Evolutionary conservation across 2,888 invertebrate genomes (phyloP).

Genomic region (Venusia cambrica): DNA sequence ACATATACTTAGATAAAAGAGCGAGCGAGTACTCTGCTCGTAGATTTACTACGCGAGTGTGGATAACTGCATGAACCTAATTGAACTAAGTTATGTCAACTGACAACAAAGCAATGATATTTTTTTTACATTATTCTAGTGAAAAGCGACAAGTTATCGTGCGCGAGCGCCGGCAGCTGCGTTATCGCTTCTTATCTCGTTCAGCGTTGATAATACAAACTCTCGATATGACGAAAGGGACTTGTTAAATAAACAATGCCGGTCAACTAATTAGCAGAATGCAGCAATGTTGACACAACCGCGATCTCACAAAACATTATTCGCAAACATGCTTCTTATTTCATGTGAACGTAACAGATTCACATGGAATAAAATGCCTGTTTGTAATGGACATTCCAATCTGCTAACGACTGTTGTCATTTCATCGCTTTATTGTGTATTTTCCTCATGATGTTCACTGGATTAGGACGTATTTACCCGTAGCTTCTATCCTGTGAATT

Average conservation of each 20-base stretch:
- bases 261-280: slow-evolving; percentile 15
- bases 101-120: slow-evolving; percentile 19
- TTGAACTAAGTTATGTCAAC: too few relatives aligned
- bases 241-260: slow-evolving; percentile 40
- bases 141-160: slow-evolving; percentile 61
- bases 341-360: slow-evolving; percentile 5
- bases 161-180: slow-evolving; percentile 60
- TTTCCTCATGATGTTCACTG: slow-evolving; percentile 5
- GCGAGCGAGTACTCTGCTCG: too few relatives aligned
- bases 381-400: slow-evolving; percentile 15
- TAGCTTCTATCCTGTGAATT: slow-evolving; percentile 1
- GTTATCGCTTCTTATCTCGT: slow-evolving; percentile 59
- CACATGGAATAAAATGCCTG: too few relatives aligned
- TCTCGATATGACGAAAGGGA: slow-evolving; percentile 44
- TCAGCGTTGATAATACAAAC: slow-evolving; percentile 50
- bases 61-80: too few relatives aligned
- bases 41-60: too few relatives aligned
- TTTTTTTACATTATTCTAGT: slow-evolving; percentile 38
- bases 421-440: not conserved
- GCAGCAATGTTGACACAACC: slow-evolving; percentile 9
- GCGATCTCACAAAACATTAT: slow-evolving; percentile 7
- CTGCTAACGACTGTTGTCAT: slow-evolving; percentile 1
- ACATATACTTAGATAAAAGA: too few relatives aligned
- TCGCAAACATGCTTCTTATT: slow-evolving; percentile 12
- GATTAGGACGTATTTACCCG: too few relatives aligned